Evolutionary conservation across 2,113 vertebrate species (phyloP).

Genomic region (Percopsis transmontana): DNA sequence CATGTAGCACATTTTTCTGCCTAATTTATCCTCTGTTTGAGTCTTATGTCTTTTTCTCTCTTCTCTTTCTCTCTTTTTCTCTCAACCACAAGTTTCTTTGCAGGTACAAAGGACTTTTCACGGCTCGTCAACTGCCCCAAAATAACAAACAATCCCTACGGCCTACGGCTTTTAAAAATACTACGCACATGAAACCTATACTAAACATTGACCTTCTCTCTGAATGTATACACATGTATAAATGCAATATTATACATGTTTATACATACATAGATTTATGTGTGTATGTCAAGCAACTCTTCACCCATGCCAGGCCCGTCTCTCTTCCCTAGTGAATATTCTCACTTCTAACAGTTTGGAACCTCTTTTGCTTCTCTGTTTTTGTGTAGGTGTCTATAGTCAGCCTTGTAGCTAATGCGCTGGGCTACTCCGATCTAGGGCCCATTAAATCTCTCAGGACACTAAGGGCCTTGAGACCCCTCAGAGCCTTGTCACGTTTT

Average conservation of each 20-base stretch:
- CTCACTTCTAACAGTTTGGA: conserved; percentile 97
- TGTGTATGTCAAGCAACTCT: conserved; percentile 83
- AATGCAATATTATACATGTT: conserved; percentile 81
- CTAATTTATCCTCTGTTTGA: conserved; percentile 77
- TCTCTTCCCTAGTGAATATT: conserved; percentile 78
- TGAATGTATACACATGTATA: conserved; percentile 83
- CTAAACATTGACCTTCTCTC: conserved; percentile 79
- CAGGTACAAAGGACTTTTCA: conserved; percentile 93
- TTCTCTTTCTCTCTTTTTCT: conserved; percentile 78
- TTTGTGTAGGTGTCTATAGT: conserved; percentile 99
- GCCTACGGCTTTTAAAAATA: conserved; percentile 70
- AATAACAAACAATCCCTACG: conserved; percentile 73
- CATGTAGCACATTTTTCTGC: conserved; percentile 70
- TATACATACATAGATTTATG: conserved; percentile 79
- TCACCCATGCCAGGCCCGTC: conserved; percentile 88
- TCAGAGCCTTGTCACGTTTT: conserved; percentile 99
- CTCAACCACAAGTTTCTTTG: conserved; percentile 93
- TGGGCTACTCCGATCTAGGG: conserved; percentile 99
- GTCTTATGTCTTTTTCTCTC: conserved; percentile 81
- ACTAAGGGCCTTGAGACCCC: conserved; percentile 99
- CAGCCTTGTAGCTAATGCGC: conserved; percentile 99
- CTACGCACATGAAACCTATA: conserved; percentile 74
- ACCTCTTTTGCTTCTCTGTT: conserved; percentile 96
- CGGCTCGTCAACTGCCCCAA: conserved; percentile 72
- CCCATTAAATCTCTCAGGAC: conserved; percentile 99